Evolutionary conservation across 2,797 vertebrate species (phyloP).

Genomic region (Salarias fasciatus): DNA sequence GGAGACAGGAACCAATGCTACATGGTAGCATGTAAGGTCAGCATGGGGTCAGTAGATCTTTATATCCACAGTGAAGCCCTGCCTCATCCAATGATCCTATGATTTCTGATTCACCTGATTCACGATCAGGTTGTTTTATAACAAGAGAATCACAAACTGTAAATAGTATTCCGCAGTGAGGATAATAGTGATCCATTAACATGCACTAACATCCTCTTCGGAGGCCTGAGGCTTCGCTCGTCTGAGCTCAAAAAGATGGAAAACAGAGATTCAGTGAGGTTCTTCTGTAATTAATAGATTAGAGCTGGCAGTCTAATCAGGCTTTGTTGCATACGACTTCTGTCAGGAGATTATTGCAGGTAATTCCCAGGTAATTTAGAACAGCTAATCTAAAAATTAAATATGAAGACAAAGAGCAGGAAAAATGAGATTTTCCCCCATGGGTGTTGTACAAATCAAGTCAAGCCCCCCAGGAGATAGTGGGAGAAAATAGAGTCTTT

Average conservation of each 20-base stretch:
- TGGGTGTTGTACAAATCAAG: neutral
- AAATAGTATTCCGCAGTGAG: conserved; percentile 9
- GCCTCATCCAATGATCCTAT: neutral
- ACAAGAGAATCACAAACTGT: conserved; percentile 19
- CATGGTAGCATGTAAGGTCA: no score
- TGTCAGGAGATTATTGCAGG: conserved; percentile 5
- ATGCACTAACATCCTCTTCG: conserved; percentile 5
- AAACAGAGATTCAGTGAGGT: conserved; percentile 19
- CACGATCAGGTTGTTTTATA: conserved; percentile 23
- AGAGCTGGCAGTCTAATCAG: conserved; percentile 5
- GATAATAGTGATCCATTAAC: conserved; percentile 23
- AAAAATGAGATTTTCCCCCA: neutral
- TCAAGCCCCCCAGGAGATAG: neutral
- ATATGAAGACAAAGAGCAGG: conserved; percentile 13
- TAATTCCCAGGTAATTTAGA: conserved; percentile 12
- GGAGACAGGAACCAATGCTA: no score
- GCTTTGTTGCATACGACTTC: conserved; percentile 3
- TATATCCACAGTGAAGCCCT: conserved; percentile 5
- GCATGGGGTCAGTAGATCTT: neutral
- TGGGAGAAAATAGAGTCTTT: neutral
- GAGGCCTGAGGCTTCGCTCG: conserved; percentile 16
- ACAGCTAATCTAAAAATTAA: conserved; percentile 5
- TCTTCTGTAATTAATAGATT: conserved; percentile 30
- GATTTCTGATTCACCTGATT: conserved; percentile 21
- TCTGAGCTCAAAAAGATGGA: conserved; percentile 13